Percentiles rank a stretch among this genome's conserved stretches.
Evolutionary conservation across 2,888 invertebrate genomes (phyloP).

Genomic region (Fabriciana adippe): DNA sequence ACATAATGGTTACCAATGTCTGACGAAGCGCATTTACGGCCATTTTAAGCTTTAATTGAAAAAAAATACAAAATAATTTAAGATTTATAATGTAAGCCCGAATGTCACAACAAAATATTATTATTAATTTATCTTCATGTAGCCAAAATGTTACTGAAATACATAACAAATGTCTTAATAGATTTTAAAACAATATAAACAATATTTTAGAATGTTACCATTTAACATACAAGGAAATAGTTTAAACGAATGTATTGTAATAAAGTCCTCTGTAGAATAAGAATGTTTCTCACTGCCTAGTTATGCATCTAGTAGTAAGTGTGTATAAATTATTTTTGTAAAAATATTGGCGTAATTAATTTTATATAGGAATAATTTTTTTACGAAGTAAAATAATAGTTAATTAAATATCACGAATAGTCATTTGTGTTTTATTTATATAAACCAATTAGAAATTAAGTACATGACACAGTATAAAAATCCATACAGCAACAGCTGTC

Average conservation of each 20-base stretch:
- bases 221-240: conserved; percentile 37
- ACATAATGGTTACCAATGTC: conserved; percentile 10
- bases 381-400: conserved; percentile 43
- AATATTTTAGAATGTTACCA: conserved; percentile 49
- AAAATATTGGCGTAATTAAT: conserved; percentile 58
- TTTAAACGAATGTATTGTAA: conserved; percentile 33
- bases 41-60: conserved; percentile 70
- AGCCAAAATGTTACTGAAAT: conserved; percentile 16
- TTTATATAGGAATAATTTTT: conserved; percentile 48
- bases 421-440: conserved; percentile 26
- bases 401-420: conserved; percentile 33
- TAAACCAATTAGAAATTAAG: not conserved
- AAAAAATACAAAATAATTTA: conserved; percentile 43
- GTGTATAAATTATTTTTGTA: conserved; percentile 72
- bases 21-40: conserved; percentile 51
- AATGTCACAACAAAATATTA: conserved; percentile 29
- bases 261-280: conserved; percentile 30
- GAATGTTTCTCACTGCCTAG: conserved; percentile 63
- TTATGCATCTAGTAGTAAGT: conserved; percentile 50
- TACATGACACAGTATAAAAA: no score
- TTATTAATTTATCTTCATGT: conserved; percentile 41
- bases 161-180: conserved; percentile 10
- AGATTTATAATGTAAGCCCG: conserved; percentile 34
- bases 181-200: not conserved
- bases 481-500: no score